Percentiles rank a stretch among this genome's conserved stretches.
phyloP scores from a whole-genome alignment of 2,888 invertebrate species.

The Bedellia somnulentella region DNA sequence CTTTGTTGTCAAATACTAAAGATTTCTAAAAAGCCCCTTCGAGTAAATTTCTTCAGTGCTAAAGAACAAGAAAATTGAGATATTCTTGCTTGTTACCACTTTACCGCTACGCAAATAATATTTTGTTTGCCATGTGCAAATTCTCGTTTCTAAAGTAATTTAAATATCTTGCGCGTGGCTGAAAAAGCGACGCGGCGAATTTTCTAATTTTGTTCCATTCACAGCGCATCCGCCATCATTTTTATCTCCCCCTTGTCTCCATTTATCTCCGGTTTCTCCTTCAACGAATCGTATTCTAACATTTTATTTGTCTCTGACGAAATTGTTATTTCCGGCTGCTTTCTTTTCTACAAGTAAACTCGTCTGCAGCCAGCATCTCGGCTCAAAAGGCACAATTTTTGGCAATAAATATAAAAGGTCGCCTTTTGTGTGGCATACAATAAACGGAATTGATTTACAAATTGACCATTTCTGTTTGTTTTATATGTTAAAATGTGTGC shows the following conservation, averaged over 20 bases:
- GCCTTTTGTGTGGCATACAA: not conserved
- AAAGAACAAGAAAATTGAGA: no score
- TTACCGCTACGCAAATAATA: no score
- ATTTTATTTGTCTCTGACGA: slow-evolving; percentile 54
- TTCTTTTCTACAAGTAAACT: slow-evolving; percentile 50
- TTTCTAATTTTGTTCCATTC: slow-evolving; percentile 54
- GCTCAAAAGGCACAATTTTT: not conserved
- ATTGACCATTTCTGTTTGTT: no score
- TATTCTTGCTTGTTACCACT: no score
- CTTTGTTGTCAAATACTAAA: no score
- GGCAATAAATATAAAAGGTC: no score
- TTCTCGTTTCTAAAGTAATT: not conserved
- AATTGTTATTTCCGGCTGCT: slow-evolving; percentile 56
- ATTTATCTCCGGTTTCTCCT: slow-evolving; percentile 47
- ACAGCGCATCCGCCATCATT: slow-evolving; percentile 53
- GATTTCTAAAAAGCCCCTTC: no score
- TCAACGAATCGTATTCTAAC: slow-evolving; percentile 43
- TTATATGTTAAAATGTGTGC: no score
- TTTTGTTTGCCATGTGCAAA: no score
- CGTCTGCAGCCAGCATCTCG: slow-evolving; percentile 36
- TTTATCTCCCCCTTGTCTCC: slow-evolving; percentile 53
- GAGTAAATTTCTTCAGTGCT: no score
- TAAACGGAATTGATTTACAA: no score
- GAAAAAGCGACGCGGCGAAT: slow-evolving; percentile 31
- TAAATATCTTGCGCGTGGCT: not conserved